Percentiles rank a stretch among this genome's conserved stretches.
phyloP scores from a whole-genome alignment of 1,140 invertebrate genomes.

The Drosophila nigrodunni region DNA sequence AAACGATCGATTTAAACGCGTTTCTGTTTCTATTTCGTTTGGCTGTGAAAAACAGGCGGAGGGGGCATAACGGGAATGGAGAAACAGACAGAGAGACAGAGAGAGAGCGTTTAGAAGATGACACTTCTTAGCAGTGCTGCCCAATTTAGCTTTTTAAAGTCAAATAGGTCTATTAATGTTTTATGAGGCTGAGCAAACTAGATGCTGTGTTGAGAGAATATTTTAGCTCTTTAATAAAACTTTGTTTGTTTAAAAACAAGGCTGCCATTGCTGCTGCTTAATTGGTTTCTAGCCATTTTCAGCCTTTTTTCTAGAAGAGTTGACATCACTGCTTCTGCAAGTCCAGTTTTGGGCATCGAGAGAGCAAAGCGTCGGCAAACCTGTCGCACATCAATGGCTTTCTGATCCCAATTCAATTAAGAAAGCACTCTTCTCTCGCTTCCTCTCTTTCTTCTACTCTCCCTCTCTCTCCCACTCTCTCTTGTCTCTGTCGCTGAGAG shows the following conservation, averaged over 20 bases:
- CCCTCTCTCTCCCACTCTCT: slow-evolving; percentile 29
- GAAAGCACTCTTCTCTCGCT: background rate
- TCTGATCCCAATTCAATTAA: slow-evolving; percentile 54
- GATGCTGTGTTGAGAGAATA: too few relatives aligned
- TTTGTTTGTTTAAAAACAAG: background rate
- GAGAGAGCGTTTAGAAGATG: slow-evolving; percentile 17
- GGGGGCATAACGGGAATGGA: background rate
- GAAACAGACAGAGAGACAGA: background rate
- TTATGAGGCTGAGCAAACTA: too few relatives aligned
- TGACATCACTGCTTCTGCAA: background rate
- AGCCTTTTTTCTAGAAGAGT: background rate
- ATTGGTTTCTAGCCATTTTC: too few relatives aligned
- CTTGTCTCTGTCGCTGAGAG: slow-evolving; percentile 1
- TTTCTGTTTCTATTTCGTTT: slow-evolving; percentile 33
- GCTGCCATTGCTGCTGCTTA: too few relatives aligned
- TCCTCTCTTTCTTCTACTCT: too few relatives aligned
- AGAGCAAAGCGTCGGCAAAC: slow-evolving; percentile 37
- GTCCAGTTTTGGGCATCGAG: slow-evolving; percentile 18
- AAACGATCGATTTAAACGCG: slow-evolving; percentile 45
- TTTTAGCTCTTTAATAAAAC: too few relatives aligned
- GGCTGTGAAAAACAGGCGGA: too few relatives aligned
- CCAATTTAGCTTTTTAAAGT: background rate
- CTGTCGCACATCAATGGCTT: slow-evolving; percentile 44
- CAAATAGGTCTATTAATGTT: too few relatives aligned
- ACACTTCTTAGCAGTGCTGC: slow-evolving; percentile 12